Evolutionary conservation across 1,140 invertebrate species (phyloP), one percentile per base, ranked within the genome.

Genomic region (Lanistes nyassanus): DNA sequence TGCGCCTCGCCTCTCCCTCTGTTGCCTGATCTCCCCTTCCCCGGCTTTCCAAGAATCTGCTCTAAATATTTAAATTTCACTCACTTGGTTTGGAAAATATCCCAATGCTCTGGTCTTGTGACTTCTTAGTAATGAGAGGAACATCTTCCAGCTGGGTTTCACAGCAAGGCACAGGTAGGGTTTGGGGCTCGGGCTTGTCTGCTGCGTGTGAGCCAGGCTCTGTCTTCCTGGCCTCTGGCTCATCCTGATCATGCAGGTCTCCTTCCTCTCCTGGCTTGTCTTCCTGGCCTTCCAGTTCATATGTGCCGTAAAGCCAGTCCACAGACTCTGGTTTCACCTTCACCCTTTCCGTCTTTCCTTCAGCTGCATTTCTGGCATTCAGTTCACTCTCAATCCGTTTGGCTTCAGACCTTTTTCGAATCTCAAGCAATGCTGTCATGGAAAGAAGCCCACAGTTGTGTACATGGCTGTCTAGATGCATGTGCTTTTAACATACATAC

Each of bases 291-390:
- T 80, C 81, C 34, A 75, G 79, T 81, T 79, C 82, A 70, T 86
- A 85, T 21, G 80, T 81, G 2, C 82, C 84, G 39, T 81, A 83
- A 47, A 88, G 75, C 88, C 87, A 89, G 60, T 88, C 86, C 5
- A 89, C 81, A 60, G 82, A 82, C 0, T 83, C 84, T 19, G 77
- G 77, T 72, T 87, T 83, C 16, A 88, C 85, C 37, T 84, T 80
- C 13, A 83, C 80, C 51, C 79, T 75, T 5, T 81, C 76, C 3
- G 69, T 67, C 36, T 67, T 72, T 51, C 82, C 82, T 26, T 76
- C 58, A 39, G 53, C 78, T 9, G 76, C 68, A 16, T 82, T 81
- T 36, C 82, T 75, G 36, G 82, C 82, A 68, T 81, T 83, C 37
- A 86, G 73, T 67, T 88, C 81, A 31, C 77, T 77, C 67, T 89